These are phyloP conservation scores for Tridacna gigas DNA, from an alignment of 2,888 invertebrate genomes.

Conservation along the genomic window DNA sequence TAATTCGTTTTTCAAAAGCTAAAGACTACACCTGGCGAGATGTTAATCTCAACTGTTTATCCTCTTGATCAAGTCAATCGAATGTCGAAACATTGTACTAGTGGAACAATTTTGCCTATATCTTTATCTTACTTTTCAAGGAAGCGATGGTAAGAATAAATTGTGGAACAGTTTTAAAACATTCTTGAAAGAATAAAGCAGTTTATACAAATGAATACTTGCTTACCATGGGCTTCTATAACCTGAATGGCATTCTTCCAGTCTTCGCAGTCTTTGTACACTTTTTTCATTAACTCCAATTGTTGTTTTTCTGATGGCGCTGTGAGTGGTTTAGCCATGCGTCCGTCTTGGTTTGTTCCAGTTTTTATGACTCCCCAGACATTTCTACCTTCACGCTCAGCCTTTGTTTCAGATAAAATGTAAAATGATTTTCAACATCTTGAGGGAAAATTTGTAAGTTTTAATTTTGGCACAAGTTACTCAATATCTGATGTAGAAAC, in stretches of 20 bases:
- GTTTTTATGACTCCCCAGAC: conserved; percentile 66
- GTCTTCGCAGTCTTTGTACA: conserved; percentile 48
- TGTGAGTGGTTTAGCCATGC: conserved; percentile 64
- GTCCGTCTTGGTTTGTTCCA: conserved; percentile 69
- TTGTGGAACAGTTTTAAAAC: neutral
- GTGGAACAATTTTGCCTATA: neutral
- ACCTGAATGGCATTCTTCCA: conserved; percentile 55
- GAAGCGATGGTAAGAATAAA: neutral
- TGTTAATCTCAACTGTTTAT: neutral
- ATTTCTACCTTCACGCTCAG: conserved; percentile 64
- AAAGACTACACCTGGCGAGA: too few species aligned
- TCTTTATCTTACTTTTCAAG: neutral
- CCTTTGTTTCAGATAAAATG: conserved; percentile 46
- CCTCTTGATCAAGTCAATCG: neutral
- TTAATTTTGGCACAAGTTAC: too few species aligned
- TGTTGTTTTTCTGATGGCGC: conserved; percentile 68
- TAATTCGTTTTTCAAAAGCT: too few species aligned
- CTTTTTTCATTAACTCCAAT: conserved; percentile 43
- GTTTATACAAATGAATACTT: neutral
- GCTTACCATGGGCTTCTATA: conserved; percentile 72
- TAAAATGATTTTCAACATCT: neutral
- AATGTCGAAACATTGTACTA: neutral
- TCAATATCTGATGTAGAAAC: too few species aligned
- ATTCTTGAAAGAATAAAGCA: neutral
- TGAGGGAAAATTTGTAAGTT: neutral